These are phyloP conservation scores for Melopsittacus undulatus DNA, from an alignment of 2,797 vertebrate species.

Conservation along the genomic window DNA sequence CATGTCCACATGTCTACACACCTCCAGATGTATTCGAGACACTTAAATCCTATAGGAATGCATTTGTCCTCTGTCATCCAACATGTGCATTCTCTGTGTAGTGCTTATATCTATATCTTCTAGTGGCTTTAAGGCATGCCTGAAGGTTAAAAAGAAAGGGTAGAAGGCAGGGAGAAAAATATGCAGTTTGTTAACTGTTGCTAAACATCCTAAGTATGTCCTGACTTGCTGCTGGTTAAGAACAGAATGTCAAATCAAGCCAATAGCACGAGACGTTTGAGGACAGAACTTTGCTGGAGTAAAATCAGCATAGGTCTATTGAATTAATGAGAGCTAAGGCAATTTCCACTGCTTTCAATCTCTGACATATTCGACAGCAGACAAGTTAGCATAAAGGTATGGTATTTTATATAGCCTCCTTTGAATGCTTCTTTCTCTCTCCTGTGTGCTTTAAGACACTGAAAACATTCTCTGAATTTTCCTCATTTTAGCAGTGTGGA, in stretches of 20 bases:
- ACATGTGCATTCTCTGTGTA: neutral
- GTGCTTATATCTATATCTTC: neutral
- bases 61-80: neutral
- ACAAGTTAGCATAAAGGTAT: neutral
- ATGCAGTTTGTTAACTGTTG: neutral
- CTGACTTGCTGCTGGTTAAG: neutral
- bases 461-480: neutral
- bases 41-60: neutral
- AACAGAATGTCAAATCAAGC: neutral
- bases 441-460: neutral
- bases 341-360: neutral
- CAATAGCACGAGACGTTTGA: neutral
- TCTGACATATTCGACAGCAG: neutral
- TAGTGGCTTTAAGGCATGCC: neutral
- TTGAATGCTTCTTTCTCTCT: neutral
- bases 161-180: neutral
- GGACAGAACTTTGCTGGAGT: neutral
- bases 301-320: neutral
- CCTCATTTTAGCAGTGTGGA: neutral
- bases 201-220: neutral
- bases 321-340: neutral
- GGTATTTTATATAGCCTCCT: neutral
- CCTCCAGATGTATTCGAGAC: neutral
- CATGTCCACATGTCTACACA: neutral
- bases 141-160: neutral